A percentile compares a stretch with the other conserved stretches of the same genome.
phyloP scores from a whole-genome alignment of 2,888 invertebrate genomes.

The Autographa gamma region DNA sequence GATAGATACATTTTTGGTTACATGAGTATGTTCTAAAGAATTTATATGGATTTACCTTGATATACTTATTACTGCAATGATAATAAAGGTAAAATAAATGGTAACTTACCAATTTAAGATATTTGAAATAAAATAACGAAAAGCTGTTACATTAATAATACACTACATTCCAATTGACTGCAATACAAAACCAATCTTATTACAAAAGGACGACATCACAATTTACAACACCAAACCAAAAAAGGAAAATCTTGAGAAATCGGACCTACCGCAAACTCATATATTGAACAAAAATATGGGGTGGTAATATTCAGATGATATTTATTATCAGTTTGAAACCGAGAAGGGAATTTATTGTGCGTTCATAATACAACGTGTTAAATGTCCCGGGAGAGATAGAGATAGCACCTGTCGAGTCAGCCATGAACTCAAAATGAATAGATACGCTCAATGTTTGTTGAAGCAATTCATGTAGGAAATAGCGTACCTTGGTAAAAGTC shows the following conservation, averaged over 20 bases:
- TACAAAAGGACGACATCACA: not conserved
- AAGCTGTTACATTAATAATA: not conserved
- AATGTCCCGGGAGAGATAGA: slow-evolving; percentile 40
- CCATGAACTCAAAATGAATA: slow-evolving; percentile 21
- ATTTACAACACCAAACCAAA: not conserved
- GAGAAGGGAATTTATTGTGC: slow-evolving; percentile 45
- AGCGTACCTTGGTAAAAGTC: not conserved
- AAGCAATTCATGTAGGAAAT: not conserved
- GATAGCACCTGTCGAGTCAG: slow-evolving; percentile 37
- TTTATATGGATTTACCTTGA: too few species aligned
- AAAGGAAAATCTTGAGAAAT: not conserved
- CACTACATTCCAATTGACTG: not conserved
- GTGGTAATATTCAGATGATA: slow-evolving; percentile 40
- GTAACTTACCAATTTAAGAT: too few species aligned
- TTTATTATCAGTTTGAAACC: slow-evolving; percentile 44
- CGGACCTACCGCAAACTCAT: not conserved
- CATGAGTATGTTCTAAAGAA: too few species aligned
- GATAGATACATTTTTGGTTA: too few species aligned
- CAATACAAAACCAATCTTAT: not conserved
- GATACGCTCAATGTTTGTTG: not conserved
- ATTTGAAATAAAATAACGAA: too few species aligned
- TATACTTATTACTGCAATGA: too few species aligned
- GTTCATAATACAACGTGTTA: slow-evolving; percentile 46
- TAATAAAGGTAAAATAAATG: too few species aligned
- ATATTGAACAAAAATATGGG: slow-evolving; percentile 1